Base-by-base conservation (phyloP, 2,888 invertebrate species). In the Drosophila greeni region DNA sequence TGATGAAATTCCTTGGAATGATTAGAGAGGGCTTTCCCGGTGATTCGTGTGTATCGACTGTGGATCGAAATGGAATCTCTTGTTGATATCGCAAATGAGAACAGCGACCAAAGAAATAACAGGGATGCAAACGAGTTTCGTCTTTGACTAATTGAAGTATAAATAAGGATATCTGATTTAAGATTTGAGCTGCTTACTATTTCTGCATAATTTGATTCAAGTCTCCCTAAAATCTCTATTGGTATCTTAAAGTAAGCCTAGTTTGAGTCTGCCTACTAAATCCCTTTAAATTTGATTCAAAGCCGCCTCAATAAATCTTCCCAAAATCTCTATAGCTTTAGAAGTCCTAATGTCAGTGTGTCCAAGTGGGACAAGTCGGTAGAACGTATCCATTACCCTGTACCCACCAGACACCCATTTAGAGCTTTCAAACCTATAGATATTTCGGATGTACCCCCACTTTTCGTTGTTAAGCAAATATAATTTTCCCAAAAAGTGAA, bases 41-140 rank as follows among this genome's bases (percentile, higher is more conserved):
- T 59, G 36, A 58, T 57, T 53, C 59, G 58, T 64, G 47, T 71
- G 47, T 68, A 58, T 66, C 68, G 78, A 82, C 67, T 77, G 77
- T 74, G 48, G 56, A 73, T 78, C 74, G 86, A 86, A 86, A 86
- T 86, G 86, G 86, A 84, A 86, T 80, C 76, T 76, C 76, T 87
- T 87, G 85, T 86, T 86, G 87, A 86, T 82, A 86, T 87, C 87
- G 87, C 87, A 86, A 86, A 85, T 79, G 83, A 82, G 61, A 79
- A 85, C 86, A 87, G 85, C 85, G 74, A 59, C 70, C 60, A 51
- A 60, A 31, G 29, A 45, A 48, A 49, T 51, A 55, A 16, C 59
- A 59, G 45, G 43, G 60, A 59, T 60, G 59, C 59, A 60, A 60
- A 37, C 60, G 8, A 24, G 29, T 29, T 33, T 26, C 7, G 16